Conservation (phyloP, 2,797 vertebrate species). For the Loris lydekkerianus region DNA sequence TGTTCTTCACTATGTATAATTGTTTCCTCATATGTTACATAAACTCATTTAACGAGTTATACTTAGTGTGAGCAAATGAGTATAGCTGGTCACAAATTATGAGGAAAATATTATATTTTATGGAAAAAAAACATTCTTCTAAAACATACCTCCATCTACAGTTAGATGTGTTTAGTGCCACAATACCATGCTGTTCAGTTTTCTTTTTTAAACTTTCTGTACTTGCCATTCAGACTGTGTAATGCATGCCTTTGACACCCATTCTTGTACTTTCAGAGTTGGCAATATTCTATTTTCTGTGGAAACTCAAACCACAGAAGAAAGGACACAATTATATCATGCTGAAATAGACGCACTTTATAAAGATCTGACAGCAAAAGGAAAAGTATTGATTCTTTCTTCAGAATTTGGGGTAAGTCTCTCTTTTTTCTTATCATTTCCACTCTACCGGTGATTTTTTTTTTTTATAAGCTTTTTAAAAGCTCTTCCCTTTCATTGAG, state of each 20-base stretch:
- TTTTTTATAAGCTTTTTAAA: background rate
- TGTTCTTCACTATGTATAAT: background rate
- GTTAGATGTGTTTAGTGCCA: background rate
- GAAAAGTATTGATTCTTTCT: constrained; percentile 95
- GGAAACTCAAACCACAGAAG: constrained; percentile 98
- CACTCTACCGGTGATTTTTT: background rate
- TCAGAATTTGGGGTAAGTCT: constrained; percentile 94
- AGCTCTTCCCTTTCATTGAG: background rate
- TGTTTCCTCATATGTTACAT: background rate
- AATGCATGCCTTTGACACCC: background rate
- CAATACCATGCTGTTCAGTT: background rate
- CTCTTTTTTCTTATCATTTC: background rate
- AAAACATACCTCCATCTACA: rapidly evolving
- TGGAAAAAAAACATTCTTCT: background rate
- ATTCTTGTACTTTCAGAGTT: constrained; percentile 89
- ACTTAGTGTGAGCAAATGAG: background rate
- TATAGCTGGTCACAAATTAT: background rate
- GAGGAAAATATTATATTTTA: background rate
- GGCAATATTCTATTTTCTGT: constrained; percentile 98
- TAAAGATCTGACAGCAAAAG: constrained; percentile 97
- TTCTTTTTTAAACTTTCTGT: background rate
- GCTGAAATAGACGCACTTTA: constrained; percentile 98
- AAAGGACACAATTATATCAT: constrained; percentile 97
- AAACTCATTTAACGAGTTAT: background rate
- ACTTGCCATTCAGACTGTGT: background rate